Base-by-base conservation (phyloP, 2,797 vertebrate species). In the Cyprinodon diabolis region DNA sequence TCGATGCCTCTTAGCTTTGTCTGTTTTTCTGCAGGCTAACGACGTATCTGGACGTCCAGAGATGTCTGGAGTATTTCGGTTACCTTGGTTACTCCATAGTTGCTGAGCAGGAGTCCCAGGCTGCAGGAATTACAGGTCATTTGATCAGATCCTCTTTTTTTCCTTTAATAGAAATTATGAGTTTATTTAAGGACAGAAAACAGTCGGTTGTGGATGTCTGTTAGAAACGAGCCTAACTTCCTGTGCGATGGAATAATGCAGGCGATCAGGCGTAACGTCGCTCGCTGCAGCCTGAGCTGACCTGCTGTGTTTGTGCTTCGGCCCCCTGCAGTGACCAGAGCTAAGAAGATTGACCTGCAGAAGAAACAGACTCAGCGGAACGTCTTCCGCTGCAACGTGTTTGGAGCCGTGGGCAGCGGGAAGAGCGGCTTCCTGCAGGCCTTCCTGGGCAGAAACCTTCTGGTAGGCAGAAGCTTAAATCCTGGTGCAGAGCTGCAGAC, bases 331-430 rank as follows among this genome's bases (percentile, higher is more conserved):
- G 98, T 99, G 87, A 99, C 97, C 56, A 95, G 97, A 89, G 97
- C 97, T 92, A 99, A 99, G 94, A 98, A 97, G 92, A 96, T 98
- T 86, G 97, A 98, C 90, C 94, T 99, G 63, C 97, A 99, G 94
- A 98, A 98, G 94, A 97, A 96, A 72, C 97, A 98, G 90, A 99
- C 98, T 37, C 97, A 99, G 91, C 96, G 97, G 74, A 96, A 96
- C 49, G 97, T 99, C 57, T 99, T 99, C 92, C 94, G 95, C 86
- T 99, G 97, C 84, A 97, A 98, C 49, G 94, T 99, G 72, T 96
- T 98, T 79, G 98, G 98, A 21, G 94, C 96, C 86, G 90, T 92
- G 68, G 95, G 95, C 90, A 96, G 96, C 72, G 98, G 98, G 54
- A 99, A 99, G 90, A 96, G 93, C 35, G 96, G 96, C 86, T 95